Evolutionary conservation across 2,888 invertebrate species (phyloP).

Genomic region (Phortica magna): DNA sequence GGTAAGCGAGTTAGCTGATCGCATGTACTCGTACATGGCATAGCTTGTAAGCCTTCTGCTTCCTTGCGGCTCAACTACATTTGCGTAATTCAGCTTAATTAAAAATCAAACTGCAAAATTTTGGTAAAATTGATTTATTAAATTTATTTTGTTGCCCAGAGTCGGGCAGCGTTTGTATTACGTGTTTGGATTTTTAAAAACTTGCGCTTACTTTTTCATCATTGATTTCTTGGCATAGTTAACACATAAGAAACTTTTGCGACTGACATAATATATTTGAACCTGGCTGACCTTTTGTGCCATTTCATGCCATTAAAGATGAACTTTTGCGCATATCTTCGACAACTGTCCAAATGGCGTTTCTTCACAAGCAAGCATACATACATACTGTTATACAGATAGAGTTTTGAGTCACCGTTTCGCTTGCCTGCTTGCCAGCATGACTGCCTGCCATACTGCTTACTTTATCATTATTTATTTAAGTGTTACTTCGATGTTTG

Average conservation of each 20-base stretch:
- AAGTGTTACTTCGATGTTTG: conserved; percentile 59
- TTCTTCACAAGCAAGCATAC: no score
- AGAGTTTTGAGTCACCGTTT: no score
- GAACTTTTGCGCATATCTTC: neutral
- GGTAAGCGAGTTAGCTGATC: conserved; percentile 51
- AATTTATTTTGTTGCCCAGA: neutral
- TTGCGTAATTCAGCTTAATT: neutral
- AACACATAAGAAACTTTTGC: conserved; percentile 2
- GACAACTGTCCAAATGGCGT: neutral
- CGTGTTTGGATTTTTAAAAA: neutral
- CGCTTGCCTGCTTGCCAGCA: neutral
- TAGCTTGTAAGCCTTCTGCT: neutral
- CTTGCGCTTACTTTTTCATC: neutral
- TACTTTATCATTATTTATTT: conserved; percentile 67
- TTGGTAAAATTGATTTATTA: neutral
- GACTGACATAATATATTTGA: neutral
- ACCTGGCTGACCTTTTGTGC: neutral
- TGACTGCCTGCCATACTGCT: conserved; percentile 44
- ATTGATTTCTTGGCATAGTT: neutral
- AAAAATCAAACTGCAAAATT: neutral
- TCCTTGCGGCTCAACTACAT: neutral
- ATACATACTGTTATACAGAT: no score
- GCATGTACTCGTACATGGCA: neutral
- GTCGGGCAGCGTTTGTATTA: neutral
- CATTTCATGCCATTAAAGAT: neutral